phyloP scores from a whole-genome alignment of 2,113 vertebrate species.

The Salvelinus namaycush region DNA sequence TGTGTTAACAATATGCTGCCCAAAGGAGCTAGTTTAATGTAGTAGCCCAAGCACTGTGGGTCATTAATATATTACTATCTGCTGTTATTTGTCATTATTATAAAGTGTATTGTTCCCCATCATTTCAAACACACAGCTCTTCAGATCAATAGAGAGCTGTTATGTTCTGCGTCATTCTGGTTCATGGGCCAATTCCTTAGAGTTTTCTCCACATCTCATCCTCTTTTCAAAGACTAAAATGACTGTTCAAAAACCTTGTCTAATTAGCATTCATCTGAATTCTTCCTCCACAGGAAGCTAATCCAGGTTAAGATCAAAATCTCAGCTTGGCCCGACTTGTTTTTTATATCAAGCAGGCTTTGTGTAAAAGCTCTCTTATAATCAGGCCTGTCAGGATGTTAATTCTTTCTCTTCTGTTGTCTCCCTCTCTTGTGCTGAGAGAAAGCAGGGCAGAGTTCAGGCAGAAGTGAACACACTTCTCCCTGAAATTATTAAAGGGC shows the following conservation, averaged over 20 bases:
- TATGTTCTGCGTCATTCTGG: too few species aligned
- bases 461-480: conserved; percentile 33
- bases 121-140: too few species aligned
- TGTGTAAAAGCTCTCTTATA: conserved; percentile 38
- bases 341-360: conserved; percentile 37
- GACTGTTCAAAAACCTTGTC: neutral
- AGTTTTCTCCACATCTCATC: too few species aligned
- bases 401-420: conserved; percentile 48
- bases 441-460: conserved; percentile 42
- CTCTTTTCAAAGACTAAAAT: too few species aligned
- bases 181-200: too few species aligned
- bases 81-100: too few species aligned
- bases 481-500: conserved; percentile 42
- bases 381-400: conserved; percentile 37
- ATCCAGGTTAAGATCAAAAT: conserved; percentile 44
- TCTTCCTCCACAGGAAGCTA: conserved; percentile 31
- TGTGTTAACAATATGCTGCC: too few species aligned
- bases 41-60: too few species aligned
- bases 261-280: conserved; percentile 4
- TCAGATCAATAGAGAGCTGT: too few species aligned
- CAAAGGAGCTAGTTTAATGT: too few species aligned
- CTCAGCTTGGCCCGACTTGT: conserved; percentile 35
- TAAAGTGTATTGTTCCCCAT: too few species aligned
- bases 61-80: too few species aligned
- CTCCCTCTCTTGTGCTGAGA: conserved; percentile 30